Evolutionary conservation across 1,140 invertebrate genomes (phyloP), one percentile per base, ranked within the genome.

Genomic region (Heliconius melpomene): DNA sequence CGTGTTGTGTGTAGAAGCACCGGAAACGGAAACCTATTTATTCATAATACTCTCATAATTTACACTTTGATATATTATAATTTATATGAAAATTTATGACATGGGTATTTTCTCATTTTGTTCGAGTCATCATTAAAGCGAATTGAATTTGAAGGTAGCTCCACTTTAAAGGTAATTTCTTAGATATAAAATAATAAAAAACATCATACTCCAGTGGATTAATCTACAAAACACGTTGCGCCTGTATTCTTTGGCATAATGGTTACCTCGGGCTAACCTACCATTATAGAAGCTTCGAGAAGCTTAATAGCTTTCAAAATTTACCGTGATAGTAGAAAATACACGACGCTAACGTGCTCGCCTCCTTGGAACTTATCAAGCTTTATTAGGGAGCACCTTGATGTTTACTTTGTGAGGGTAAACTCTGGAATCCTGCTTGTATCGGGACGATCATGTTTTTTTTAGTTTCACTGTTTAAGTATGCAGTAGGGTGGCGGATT

Each of bases 241-340:
- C 23, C 23, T 66, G 86, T 91, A 91, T 80, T 93, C 93, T 93
- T 85, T 93, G 93, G 57, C 85, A 88, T 91, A 93, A 93, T 94
- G 90, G 91, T 89, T 90, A 90, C 93, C 91, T 91, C 91, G 82
- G 93, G 93, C 91, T 89, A 94, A 93, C 91, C 60, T 7, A 66
- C 60, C 26, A 90, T 92, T 92, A 93, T 91, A 87, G 92, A 88
- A 89, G 91, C 91, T 93, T 91, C 91, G 88, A 93, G 89, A 85
- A 93, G 90, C 88, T 93, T 91, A 93, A 94, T 93, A 94, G 91
- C 90, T 93, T 88, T 90, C 91, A 91, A 92, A 93, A 94, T 93
- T 93, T 92, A 93, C 88, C 88, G 90, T 88, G 91, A 92, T 93
- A 90, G 88, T 91, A 92, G 88, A 92, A 92, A 92, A 92, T 90